phyloP scores from a whole-genome alignment of 2,888 invertebrate genomes.

The Lasioglossum oenotherae region DNA sequence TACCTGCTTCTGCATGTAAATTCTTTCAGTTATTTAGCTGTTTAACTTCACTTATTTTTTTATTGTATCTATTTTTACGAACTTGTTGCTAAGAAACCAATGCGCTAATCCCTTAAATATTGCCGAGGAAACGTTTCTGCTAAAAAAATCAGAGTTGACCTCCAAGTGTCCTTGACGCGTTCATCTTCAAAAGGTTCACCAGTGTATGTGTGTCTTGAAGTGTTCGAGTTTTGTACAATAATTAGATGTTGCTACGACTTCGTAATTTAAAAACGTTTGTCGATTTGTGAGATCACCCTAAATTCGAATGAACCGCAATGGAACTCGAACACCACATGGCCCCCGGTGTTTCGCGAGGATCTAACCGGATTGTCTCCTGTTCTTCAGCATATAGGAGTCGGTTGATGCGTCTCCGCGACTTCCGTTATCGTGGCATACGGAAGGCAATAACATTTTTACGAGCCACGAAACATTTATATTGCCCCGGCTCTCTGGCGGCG shows the following conservation, averaged over 20 bases:
- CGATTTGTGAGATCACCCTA: neutral
- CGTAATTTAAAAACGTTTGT: too few species aligned
- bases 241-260: too few species aligned
- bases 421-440: constrained; percentile 68
- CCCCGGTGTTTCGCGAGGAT: neutral
- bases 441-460: constrained; percentile 81
- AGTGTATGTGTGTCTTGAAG: too few species aligned
- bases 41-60: too few species aligned
- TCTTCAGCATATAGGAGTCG: constrained; percentile 48
- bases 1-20: neutral
- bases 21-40: neutral
- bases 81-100: too few species aligned
- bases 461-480: constrained; percentile 82
- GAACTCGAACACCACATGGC: neutral
- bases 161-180: too few species aligned
- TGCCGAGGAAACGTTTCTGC: too few species aligned
- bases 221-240: too few species aligned
- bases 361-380: constrained; percentile 40
- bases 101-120: too few species aligned
- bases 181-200: too few species aligned
- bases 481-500: constrained; percentile 67
- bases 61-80: too few species aligned
- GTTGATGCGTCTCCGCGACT: constrained; percentile 65
- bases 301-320: neutral
- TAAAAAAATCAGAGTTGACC: too few species aligned